A percentile compares a stretch with the other conserved stretches of the same genome.
phyloP scores from a whole-genome alignment of 2,797 vertebrate species.

The Rhynchonycteris naso region DNA sequence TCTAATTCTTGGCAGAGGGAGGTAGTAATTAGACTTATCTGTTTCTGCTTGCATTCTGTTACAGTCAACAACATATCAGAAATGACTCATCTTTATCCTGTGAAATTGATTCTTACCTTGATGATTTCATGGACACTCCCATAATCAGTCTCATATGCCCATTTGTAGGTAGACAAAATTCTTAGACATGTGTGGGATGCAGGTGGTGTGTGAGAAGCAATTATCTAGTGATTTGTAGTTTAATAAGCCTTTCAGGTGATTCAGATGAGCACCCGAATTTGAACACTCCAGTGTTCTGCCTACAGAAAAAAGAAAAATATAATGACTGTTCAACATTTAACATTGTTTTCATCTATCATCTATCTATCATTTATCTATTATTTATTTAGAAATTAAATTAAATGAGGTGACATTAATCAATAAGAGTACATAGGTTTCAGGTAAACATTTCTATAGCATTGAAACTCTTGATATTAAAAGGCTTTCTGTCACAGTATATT shows the following conservation, averaged over 20 bases:
- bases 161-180: background rate
- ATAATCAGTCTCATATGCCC: background rate
- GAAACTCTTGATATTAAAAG: too few species aligned
- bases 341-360: slow-evolving; percentile 81
- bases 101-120: background rate
- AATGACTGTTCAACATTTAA: too few species aligned
- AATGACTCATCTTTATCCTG: background rate
- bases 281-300: background rate
- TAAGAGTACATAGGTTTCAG: too few species aligned
- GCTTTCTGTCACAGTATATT: too few species aligned
- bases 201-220: rapidly evolving
- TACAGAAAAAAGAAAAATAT: too few species aligned
- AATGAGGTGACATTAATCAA: too few species aligned
- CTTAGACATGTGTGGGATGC: rapidly evolving
- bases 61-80: background rate
- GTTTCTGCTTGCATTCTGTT: background rate
- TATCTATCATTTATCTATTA: background rate
- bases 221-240: background rate
- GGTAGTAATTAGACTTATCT: background rate
- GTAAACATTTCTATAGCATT: too few species aligned
- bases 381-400: too few species aligned
- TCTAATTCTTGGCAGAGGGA: background rate
- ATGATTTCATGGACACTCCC: background rate
- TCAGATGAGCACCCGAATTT: background rate
- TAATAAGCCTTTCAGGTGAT: background rate